These are phyloP conservation scores for Parthenolecanium corni DNA, from an alignment of 2,888 invertebrate genomes.

Conservation along the genomic window DNA sequence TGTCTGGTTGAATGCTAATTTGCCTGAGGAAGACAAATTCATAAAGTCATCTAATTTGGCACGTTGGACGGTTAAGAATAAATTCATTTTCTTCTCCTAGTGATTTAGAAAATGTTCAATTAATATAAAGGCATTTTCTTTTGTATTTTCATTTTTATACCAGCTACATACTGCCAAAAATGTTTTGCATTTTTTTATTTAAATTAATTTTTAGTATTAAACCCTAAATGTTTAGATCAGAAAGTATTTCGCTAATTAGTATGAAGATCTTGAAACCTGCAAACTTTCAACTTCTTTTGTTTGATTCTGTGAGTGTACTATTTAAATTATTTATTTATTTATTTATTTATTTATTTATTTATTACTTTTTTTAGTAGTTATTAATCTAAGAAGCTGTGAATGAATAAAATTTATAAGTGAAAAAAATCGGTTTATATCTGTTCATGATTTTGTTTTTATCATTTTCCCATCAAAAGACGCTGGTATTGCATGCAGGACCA, in stretches of 20 bases:
- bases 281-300: slow-evolving; percentile 5
- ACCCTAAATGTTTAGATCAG: background rate
- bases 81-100: background rate
- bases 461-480: background rate
- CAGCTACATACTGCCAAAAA: slow-evolving; percentile 19
- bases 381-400: slow-evolving; percentile 18
- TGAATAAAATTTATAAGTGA: slow-evolving; percentile 7
- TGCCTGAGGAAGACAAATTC: background rate
- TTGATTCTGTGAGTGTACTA: background rate
- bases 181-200: slow-evolving; percentile 20
- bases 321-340: slow-evolving; percentile 6
- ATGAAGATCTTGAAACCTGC: background rate
- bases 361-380: background rate
- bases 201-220: background rate
- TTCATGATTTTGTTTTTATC: background rate
- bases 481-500: background rate
- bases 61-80: slow-evolving; percentile 1
- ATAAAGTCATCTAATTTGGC: background rate
- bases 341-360: slow-evolving; percentile 15
- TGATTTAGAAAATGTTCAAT: background rate
- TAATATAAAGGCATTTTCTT: background rate
- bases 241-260: background rate
- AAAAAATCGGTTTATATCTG: background rate
- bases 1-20: background rate
- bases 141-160: slow-evolving; percentile 2